phyloP scores from a whole-genome alignment of 2,888 invertebrate genomes.

The Selenia dentaria region DNA sequence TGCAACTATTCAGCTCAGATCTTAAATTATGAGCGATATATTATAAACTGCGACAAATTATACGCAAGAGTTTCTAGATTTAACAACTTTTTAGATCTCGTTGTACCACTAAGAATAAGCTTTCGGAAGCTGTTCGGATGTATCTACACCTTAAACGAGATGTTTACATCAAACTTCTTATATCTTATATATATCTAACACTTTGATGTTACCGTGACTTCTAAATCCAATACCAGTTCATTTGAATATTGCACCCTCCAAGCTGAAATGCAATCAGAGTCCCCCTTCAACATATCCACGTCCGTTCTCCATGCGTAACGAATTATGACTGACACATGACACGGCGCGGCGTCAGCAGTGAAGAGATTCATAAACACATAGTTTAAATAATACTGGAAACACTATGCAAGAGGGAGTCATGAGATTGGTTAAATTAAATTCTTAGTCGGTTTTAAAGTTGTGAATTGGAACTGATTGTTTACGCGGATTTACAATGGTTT shows the following conservation, averaged over 20 bases:
- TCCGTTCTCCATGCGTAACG: conserved; percentile 65
- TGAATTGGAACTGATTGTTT: conserved; percentile 15
- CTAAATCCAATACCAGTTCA: conserved; percentile 39
- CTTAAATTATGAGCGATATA: too few species aligned
- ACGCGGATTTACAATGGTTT: too few species aligned
- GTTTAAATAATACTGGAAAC: conserved; percentile 26
- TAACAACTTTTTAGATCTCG: too few species aligned
- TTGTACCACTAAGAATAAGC: too few species aligned
- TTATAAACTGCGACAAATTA: too few species aligned
- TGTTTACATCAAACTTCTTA: too few species aligned
- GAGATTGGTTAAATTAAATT: conserved; percentile 56
- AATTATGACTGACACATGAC: conserved; percentile 71
- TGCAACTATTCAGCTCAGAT: too few species aligned
- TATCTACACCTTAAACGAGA: too few species aligned
- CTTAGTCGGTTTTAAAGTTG: conserved; percentile 43
- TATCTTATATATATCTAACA: too few species aligned
- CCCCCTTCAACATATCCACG: conserved; percentile 58
- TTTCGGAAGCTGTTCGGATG: too few species aligned
- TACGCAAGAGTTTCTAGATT: too few species aligned
- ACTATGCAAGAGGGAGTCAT: conserved; percentile 30
- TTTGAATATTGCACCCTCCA: conserved; percentile 50
- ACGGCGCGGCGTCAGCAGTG: conserved; percentile 40
- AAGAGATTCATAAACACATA: conserved; percentile 41
- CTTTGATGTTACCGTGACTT: conserved; percentile 16
- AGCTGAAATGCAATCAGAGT: conserved; percentile 52